phyloP scores from a whole-genome alignment of 2,888 invertebrate species.

The Agrotis segetum region DNA sequence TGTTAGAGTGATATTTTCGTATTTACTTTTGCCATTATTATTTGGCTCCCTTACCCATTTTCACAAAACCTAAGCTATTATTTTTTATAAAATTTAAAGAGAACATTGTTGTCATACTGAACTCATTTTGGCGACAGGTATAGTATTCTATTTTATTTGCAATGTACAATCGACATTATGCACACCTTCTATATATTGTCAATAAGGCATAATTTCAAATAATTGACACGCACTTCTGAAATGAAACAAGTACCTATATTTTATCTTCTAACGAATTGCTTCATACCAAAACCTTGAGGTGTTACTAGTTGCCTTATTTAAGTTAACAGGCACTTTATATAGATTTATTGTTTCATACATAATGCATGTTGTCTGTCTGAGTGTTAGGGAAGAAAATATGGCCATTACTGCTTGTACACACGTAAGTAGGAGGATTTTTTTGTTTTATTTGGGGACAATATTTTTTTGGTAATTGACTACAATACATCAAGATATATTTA shows the following conservation, averaged over 20 bases:
- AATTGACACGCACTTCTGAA: neutral
- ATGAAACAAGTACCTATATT: neutral
- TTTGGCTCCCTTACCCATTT: too few relatives aligned
- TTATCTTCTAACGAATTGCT: constrained; percentile 36
- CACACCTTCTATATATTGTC: neutral
- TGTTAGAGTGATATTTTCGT: too few relatives aligned
- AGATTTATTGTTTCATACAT: constrained; percentile 64
- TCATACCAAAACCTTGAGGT: constrained; percentile 37
- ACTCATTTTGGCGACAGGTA: too few relatives aligned
- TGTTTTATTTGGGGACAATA: constrained; percentile 1
- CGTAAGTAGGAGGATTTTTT: constrained; percentile 22
- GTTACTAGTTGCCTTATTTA: constrained; percentile 53
- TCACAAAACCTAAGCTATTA: too few relatives aligned
- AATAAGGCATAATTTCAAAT: constrained; percentile 2
- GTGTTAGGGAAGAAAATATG: constrained; percentile 47
- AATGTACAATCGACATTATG: too few relatives aligned
- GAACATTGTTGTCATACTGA: too few relatives aligned
- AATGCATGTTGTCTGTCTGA: constrained; percentile 50
- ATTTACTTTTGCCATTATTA: too few relatives aligned
- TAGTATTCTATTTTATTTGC: too few relatives aligned
- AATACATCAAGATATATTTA: constrained; percentile 22
- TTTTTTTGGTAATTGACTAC: constrained; percentile 15
- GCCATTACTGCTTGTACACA: constrained; percentile 51
- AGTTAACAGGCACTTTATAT: constrained; percentile 64
- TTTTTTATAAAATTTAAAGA: too few relatives aligned